phyloP scores from a whole-genome alignment of 2,888 invertebrate genomes.

The Thera obeliscata region DNA sequence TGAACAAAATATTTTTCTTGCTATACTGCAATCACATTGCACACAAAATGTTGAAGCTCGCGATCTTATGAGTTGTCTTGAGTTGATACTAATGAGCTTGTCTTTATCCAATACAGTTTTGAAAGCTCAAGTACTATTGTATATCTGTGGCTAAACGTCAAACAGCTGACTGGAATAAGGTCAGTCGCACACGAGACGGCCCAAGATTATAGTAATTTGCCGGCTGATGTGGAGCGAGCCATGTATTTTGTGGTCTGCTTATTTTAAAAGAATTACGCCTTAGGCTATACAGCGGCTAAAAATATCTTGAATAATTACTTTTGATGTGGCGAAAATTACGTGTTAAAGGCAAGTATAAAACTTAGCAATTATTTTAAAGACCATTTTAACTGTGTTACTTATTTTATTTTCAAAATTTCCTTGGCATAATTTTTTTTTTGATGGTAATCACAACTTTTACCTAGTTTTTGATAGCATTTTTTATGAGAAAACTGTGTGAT shows the following conservation, averaged over 20 bases:
- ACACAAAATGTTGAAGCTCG: too few relatives aligned
- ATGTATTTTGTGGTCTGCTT: constrained; percentile 32
- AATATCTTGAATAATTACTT: constrained; percentile 18
- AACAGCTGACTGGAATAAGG: constrained; percentile 53
- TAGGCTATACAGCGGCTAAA: constrained; percentile 23
- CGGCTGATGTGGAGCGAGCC: constrained; percentile 31
- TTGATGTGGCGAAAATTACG: neutral
- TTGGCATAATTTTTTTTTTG: too few relatives aligned
- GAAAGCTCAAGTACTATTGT: constrained; percentile 9
- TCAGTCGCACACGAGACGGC: constrained; percentile 42
- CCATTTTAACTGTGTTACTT: too few relatives aligned
- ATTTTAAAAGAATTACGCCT: constrained; percentile 32
- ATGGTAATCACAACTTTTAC: too few relatives aligned
- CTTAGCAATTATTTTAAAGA: too few relatives aligned
- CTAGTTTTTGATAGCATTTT: too few relatives aligned
- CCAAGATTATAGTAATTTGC: constrained; percentile 50
- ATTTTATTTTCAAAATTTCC: too few relatives aligned
- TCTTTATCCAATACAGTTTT: constrained; percentile 14
- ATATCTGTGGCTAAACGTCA: constrained; percentile 19
- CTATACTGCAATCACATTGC: too few relatives aligned
- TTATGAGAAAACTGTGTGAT: too few relatives aligned
- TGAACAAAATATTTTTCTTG: too few relatives aligned
- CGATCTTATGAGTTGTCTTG: too few relatives aligned
- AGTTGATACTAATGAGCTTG: too few relatives aligned
- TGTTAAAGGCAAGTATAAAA: neutral